Evolutionary conservation across 2,888 invertebrate genomes (phyloP).

Genomic region (Frankliniella intonsa): DNA sequence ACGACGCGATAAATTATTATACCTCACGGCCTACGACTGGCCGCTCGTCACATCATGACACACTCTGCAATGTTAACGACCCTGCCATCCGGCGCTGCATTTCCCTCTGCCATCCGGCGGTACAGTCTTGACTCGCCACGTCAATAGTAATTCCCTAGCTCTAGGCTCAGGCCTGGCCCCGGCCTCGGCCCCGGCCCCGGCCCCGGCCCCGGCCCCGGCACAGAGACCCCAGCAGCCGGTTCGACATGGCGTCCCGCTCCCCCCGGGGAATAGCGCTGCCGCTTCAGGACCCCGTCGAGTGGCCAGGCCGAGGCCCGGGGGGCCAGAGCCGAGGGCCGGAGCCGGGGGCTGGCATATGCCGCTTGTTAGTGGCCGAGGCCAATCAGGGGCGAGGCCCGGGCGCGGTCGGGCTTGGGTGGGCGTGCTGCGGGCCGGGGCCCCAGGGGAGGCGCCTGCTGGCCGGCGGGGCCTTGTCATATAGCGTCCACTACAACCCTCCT

Average conservation of each 20-base stretch:
- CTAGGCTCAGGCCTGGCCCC: not conserved
- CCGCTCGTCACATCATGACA: too few relatives aligned
- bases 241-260: too few relatives aligned
- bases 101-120: too few relatives aligned
- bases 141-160: not conserved
- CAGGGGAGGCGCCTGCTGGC: too few relatives aligned
- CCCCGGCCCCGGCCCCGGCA: too few relatives aligned
- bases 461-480: too few relatives aligned
- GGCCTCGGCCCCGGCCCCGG: not conserved
- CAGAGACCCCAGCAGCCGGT: too few relatives aligned
- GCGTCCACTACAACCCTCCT: not conserved
- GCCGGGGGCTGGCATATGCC: not conserved
- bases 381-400: not conserved
- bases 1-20: too few relatives aligned
- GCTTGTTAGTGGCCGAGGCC: conserved; percentile 19
- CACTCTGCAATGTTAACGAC: too few relatives aligned
- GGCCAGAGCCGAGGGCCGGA: not conserved
- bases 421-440: not conserved
- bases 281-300: not conserved
- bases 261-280: not conserved
- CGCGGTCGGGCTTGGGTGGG: not conserved
- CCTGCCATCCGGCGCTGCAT: too few relatives aligned
- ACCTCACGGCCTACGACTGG: too few relatives aligned
- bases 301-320: not conserved
- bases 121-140: not conserved